A percentile compares a stretch with the other conserved stretches of the same genome.
These are phyloP conservation scores for Schizopygopsis malacanthus DNA, from an alignment of 2,797 vertebrate species.

Conservation along the genomic window DNA sequence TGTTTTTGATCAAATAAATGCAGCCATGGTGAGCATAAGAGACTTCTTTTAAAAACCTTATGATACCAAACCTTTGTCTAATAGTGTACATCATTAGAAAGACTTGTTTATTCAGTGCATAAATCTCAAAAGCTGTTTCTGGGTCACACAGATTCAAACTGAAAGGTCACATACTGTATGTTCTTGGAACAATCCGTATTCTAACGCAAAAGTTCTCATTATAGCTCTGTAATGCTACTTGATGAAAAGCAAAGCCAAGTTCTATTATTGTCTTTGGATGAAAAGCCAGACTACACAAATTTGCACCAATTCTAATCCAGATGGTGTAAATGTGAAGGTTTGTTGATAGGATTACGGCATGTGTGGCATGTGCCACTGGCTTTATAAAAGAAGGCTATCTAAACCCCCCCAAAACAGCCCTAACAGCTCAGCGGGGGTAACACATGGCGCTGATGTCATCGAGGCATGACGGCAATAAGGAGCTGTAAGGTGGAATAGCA, in stretches of 20 bases:
- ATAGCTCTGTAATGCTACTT: slow-evolving; percentile 5
- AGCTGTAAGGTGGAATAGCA: slow-evolving; percentile 55
- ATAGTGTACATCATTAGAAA: background rate
- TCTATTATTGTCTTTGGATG: background rate
- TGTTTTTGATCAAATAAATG: background rate
- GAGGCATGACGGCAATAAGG: slow-evolving; percentile 47
- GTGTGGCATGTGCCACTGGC: slow-evolving; percentile 4
- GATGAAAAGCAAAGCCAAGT: background rate
- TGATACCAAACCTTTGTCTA: background rate
- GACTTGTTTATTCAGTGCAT: background rate
- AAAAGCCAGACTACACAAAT: slow-evolving; percentile 22
- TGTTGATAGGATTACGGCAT: slow-evolving; percentile 20
- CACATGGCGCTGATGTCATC: slow-evolving; percentile 63
- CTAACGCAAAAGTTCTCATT: background rate
- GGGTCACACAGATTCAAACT: background rate
- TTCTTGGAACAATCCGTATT: slow-evolving; percentile 18
- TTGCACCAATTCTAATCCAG: slow-evolving; percentile 44
- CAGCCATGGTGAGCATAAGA: background rate
- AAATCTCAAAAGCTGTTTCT: background rate
- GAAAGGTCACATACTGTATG: slow-evolving; percentile 3
- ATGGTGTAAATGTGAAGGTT: slow-evolving; percentile 11
- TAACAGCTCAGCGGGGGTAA: slow-evolving; percentile 43
- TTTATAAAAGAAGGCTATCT: slow-evolving; percentile 23
- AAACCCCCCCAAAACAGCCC: slow-evolving; percentile 7
- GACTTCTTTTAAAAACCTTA: background rate